Conservation (phyloP, 2,888 invertebrate species). For the Encarsia formosa region DNA sequence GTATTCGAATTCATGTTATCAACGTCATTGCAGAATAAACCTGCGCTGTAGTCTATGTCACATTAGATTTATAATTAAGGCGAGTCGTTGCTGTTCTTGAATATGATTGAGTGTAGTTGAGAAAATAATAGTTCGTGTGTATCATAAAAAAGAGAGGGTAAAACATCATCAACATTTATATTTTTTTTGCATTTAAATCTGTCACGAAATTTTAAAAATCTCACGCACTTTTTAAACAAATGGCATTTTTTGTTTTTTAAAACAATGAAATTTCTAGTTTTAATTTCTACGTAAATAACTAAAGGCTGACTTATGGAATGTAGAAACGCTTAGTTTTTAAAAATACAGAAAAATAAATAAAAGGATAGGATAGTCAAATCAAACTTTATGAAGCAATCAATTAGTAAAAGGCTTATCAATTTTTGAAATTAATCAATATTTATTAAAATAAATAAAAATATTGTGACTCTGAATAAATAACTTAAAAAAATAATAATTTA, state of each 20-base stretch:
- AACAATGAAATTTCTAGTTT: neutral
- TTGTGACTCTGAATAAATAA: slow-evolving; percentile 7
- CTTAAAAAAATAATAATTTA: slow-evolving; percentile 7
- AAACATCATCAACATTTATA: neutral
- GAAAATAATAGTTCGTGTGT: neutral
- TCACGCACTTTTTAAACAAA: neutral
- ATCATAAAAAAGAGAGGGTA: neutral
- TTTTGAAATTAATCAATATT: slow-evolving; percentile 20
- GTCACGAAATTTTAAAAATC: neutral
- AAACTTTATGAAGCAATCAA: slow-evolving; percentile 41
- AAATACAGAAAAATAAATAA: slow-evolving; percentile 6
- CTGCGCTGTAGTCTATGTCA: slow-evolving; percentile 20
- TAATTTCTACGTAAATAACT: slow-evolving; percentile 20
- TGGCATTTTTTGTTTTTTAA: neutral
- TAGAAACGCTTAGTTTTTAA: slow-evolving; percentile 19
- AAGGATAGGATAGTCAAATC: neutral
- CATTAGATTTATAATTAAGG: slow-evolving; percentile 13
- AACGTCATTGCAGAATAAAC: no score
- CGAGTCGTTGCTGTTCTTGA: slow-evolving; percentile 19
- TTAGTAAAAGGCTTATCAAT: slow-evolving; percentile 31
- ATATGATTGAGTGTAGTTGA: no score
- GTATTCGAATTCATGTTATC: no score
- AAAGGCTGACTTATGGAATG: slow-evolving; percentile 25
- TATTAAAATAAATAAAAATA: slow-evolving; percentile 11
- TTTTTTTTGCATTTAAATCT: neutral